Percentiles rank a stretch among this genome's conserved stretches.
Evolutionary conservation across 2,113 vertebrate species (phyloP).

Genomic region (Nansenia antarctica): DNA sequence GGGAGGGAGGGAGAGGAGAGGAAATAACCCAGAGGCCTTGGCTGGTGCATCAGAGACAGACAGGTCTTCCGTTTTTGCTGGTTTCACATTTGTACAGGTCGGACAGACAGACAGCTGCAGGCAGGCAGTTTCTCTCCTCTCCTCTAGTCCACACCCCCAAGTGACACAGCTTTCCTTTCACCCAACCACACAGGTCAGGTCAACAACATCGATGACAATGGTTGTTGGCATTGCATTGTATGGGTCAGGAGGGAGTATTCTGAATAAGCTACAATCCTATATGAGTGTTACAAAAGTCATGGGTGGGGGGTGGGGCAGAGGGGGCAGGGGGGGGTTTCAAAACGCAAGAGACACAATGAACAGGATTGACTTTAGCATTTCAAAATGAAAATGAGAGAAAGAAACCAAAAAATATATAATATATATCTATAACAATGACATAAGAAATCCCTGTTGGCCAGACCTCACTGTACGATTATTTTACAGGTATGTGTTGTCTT

Average conservation of each 20-base stretch:
- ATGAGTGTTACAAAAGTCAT: conserved; percentile 71
- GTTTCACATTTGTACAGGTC: conserved; percentile 72
- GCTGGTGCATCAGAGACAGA: not conserved
- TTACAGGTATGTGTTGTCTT: conserved; percentile 77
- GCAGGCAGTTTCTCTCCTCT: not conserved
- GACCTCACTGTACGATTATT: conserved; percentile 89
- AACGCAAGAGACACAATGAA: conserved; percentile 81
- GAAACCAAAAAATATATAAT: conserved; percentile 82
- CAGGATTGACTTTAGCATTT: conserved; percentile 85
- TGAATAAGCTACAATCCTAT: conserved; percentile 58
- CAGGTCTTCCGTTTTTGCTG: conserved; percentile 71
- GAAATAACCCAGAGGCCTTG: not conserved
- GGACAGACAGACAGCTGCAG: conserved; percentile 53
- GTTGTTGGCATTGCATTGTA: not conserved
- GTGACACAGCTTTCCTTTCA: not conserved
- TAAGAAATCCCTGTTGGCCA: conserved; percentile 90
- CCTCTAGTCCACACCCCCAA: not conserved
- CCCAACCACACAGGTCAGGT: not conserved
- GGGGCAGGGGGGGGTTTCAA: conserved; percentile 72
- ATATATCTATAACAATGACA: conserved; percentile 83
- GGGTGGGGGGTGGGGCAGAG: conserved; percentile 26
- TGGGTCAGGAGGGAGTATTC: conserved; percentile 6
- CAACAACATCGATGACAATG: not conserved
- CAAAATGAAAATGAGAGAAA: conserved; percentile 80
- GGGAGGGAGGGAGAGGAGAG: not conserved